Evolutionary conservation across 2,888 invertebrate species (phyloP), one percentile per base, ranked within the genome.

Genomic region (Dexiosoma caninum): DNA sequence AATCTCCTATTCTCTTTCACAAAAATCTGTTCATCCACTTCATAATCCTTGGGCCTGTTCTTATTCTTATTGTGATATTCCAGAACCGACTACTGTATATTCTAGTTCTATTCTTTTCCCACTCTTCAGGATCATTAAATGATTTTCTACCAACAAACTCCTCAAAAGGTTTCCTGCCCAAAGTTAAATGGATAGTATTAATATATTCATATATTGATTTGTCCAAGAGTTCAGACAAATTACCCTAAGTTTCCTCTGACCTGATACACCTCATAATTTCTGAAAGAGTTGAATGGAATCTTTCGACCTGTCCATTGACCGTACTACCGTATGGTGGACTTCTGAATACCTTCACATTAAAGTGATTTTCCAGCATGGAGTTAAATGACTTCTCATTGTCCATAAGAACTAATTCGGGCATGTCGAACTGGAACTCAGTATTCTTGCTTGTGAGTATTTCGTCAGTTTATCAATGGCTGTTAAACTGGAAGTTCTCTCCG

Each of bases 321-420:
- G 23, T 14, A 14, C 66, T 75, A 9, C n/a, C 40, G 16, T 67
- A 67, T 12, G 37, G 40, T 6, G 55, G 53, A 5, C 27, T 44
- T 30, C 16, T 67, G 40, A 67, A 59, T 1, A 67, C 19, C 37
- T 67, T 55, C 16, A 78, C 49, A 16, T 74, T 69, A 37, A 40
- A 72, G 46, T 79, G 53, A 10, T 66, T 57, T 12, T 78, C 53
- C 32, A 62, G 9, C 67, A 78, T 62, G 27, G 44, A 72, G 12
- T 9, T 42, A 42, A 60, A 66, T 21, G 49, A 10, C 23, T 23
- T 78, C 66, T n/a, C n/a, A 10, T 64, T 71, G 42, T 78, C 78
- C 27, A 77, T 70, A 27, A 70, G 55, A 9, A 77, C 62, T 10
- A 67, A 40, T 55, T 75, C 49, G 2, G 66, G 74, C 30, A 64